A percentile compares a stretch with the other conserved stretches of the same genome.
Conservation (phyloP, 2,113 vertebrate genomes). For the Notechis scutatus region DNA sequence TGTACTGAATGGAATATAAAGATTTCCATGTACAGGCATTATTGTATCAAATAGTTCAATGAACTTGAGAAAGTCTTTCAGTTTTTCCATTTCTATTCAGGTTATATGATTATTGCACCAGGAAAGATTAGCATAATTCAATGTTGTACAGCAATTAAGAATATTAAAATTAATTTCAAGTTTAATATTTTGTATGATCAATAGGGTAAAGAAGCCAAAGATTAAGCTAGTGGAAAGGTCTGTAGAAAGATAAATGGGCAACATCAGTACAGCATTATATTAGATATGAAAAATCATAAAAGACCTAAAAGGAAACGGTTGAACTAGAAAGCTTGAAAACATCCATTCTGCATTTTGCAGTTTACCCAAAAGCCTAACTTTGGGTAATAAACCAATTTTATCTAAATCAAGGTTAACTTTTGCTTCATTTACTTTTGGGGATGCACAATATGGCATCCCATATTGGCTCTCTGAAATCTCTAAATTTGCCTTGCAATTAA, state of each 20-base stretch:
- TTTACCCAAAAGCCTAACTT: background rate
- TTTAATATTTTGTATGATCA: background rate
- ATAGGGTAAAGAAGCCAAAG: background rate
- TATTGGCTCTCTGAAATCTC: background rate
- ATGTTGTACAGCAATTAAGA: background rate
- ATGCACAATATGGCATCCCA: background rate
- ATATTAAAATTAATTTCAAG: background rate
- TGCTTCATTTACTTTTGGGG: background rate
- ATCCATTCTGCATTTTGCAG: background rate
- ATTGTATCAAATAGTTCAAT: background rate
- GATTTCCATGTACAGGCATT: background rate
- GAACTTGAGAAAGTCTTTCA: background rate
- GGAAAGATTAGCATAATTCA: background rate
- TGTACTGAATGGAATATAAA: background rate
- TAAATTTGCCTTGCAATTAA: background rate
- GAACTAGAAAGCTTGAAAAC: background rate
- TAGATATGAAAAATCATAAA: background rate
- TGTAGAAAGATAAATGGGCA: background rate
- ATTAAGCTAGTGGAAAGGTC: background rate
- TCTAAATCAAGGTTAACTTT: background rate
- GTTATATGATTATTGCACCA: background rate
- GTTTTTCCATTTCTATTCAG: background rate
- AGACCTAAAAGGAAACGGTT: background rate
- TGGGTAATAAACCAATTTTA: background rate
- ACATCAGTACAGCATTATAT: background rate